Evolutionary conservation across 1,140 invertebrate genomes (phyloP).

Genomic region (Hyles vespertilio): DNA sequence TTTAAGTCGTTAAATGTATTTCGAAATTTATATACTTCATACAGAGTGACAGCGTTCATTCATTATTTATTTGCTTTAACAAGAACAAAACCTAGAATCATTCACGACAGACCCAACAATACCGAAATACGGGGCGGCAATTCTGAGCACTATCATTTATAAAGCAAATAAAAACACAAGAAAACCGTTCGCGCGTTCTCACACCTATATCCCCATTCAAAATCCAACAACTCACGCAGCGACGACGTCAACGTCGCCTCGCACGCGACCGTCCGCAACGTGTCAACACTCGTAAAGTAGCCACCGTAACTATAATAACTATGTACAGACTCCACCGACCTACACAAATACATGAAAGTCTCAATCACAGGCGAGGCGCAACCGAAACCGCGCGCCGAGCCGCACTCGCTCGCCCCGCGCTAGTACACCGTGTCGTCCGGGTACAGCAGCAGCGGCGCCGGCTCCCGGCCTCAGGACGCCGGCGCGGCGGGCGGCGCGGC

Average conservation of each 20-base stretch:
- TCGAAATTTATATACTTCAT: too few species aligned
- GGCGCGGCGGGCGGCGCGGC: slow-evolving; percentile 11
- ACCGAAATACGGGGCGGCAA: too few species aligned
- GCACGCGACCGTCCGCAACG: background rate
- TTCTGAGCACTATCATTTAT: too few species aligned
- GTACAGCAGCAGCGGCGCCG: slow-evolving; percentile 40
- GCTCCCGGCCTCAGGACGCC: slow-evolving; percentile 16
- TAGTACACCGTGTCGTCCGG: slow-evolving; percentile 63
- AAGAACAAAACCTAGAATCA: too few species aligned
- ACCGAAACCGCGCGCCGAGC: background rate
- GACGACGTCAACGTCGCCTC: background rate
- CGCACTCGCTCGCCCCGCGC: slow-evolving; percentile 5
- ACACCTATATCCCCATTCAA: too few species aligned
- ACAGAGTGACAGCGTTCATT: too few species aligned
- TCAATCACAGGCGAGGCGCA: background rate
- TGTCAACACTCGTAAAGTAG: background rate
- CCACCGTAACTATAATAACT: background rate
- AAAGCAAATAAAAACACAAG: too few species aligned
- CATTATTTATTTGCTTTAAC: too few species aligned
- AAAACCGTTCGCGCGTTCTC: too few species aligned
- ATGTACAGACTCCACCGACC: slow-evolving; percentile 7
- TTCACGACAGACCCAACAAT: too few species aligned
- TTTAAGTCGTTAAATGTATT: too few species aligned
- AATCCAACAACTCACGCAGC: too few species aligned
- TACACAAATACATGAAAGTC: background rate